Evolutionary conservation across 2,113 vertebrate species (phyloP), one percentile per base, ranked within the genome.

Genomic region (Larimichthys polyactis): DNA sequence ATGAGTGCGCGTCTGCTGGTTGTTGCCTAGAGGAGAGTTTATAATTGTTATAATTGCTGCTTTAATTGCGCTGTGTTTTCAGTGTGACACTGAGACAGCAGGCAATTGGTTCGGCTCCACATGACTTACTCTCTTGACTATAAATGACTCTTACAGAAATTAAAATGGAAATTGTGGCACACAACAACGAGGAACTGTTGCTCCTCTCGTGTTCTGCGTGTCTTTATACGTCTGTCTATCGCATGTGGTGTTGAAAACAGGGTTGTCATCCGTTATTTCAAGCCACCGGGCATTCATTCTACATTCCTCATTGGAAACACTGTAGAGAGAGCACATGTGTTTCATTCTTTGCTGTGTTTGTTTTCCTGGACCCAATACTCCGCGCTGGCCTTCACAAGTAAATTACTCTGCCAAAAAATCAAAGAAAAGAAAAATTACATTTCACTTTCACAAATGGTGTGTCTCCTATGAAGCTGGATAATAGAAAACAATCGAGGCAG

Each of bases 331-430:
- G 5, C 3, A 22, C 4, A 29, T 3, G 43, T 14, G 64, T 72
- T 70, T 52, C 32, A 65, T 48, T 52, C 9, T 36, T 55, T 60
- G 29, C 51, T n/a, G 29, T 22, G 22, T 65, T 16, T 75, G 57
- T 75, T 62, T 72, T 75, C 22, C 20, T 43, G 20, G 36, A 63
- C 58, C 20, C 7, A 49, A 19, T 29, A 11, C 40, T 51, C 7
- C 49, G 57, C 40, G 71, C 52, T 17, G 73, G 68, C 63, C 43
- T 29, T 82, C 79, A 55, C 24, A 82, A 79, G 79, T 52, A 68
- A 76, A 79, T 79, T 3, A 79, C 14, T 43, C 46, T 79, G 60
- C n/a, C 62, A 74, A 70, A 70, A 79, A 58, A 29, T 59, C 49
- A 66, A 79, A 60, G 51, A 70, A 27, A 54, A 62, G n/a, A 74